Base-by-base conservation (phyloP, 2,888 invertebrate genomes). In the Stegana nigrithorax region DNA sequence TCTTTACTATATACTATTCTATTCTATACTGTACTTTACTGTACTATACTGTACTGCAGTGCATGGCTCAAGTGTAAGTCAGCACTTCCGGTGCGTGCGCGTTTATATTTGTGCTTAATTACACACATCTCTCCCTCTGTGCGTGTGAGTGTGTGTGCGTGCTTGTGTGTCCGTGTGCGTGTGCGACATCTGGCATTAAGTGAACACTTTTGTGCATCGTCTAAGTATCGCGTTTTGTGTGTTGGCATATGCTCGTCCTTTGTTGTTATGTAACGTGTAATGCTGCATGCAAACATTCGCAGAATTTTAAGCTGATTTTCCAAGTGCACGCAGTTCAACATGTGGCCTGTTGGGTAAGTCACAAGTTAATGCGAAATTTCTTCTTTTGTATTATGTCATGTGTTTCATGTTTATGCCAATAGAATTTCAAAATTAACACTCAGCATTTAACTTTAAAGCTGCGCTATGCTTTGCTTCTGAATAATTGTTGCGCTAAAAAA, bases 231-330 rank as follows among this genome's bases (percentile, higher is more conserved):
- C n/a, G n/a, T n/a, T n/a, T n/a, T n/a, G n/a, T n/a, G n/a, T n/a
- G 14, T 32, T 36, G 36, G 21, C 53, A 55, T 55, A 55, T 55
- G 53, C 21, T 55, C 12, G 23, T n/a, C 12, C n/a, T 47, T 25
- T 25, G n/a, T 47, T 47, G 2, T 1, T 32, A 1, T 2, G 1
- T 1, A n/a, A n/a, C n/a, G n/a, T n/a, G n/a, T n/a, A n/a, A n/a
- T n/a, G n/a, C n/a, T n/a, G n/a, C n/a, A n/a, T n/a, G n/a, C n/a
- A 42, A 2, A 42, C 17, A 10, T 12, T 7, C 25, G 1, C 8
- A 23, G 12, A 2, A 25, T 21, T 47, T 19, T 19, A 47, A 47
- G 12, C 6, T 23, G 7, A 32, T 12, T 32, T 32, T 32, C 6
- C 6, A 32, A 32, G 12, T 6, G 32, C 32, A 19, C 4, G 6